Conservation (phyloP, 1,140 invertebrate genomes). For the Andrena cerasifolii region DNA sequence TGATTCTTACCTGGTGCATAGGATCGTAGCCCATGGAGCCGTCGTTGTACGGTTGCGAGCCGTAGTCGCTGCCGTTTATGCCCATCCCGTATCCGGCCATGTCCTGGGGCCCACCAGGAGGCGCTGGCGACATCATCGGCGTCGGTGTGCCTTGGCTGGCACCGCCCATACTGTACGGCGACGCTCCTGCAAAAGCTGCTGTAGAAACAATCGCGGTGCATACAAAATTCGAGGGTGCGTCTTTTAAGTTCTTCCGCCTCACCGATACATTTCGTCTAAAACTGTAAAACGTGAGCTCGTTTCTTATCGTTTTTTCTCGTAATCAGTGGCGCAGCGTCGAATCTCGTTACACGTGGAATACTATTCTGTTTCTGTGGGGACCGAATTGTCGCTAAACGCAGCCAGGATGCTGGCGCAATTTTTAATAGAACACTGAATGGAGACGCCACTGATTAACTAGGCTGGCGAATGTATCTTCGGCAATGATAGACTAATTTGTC, state of each 20-base stretch:
- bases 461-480: conserved; percentile 12
- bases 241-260: conserved; percentile 66
- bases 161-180: conserved; percentile 94
- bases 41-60: conserved; percentile 91
- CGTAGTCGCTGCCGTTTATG: conserved; percentile 92
- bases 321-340: conserved; percentile 20
- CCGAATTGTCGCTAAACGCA: neutral
- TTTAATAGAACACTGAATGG: no score
- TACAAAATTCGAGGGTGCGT: conserved; percentile 80
- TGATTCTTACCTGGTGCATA: conserved; percentile 88
- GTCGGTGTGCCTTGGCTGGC: conserved; percentile 93
- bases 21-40: conserved; percentile 94
- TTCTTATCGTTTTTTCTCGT: neutral
- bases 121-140: conserved; percentile 96
- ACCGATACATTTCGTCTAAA: conserved; percentile 44
- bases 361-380: neutral
- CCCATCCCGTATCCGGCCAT: conserved; percentile 94
- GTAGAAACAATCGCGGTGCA: conserved; percentile 83
- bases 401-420: neutral
- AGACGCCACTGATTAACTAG: conserved; percentile 31
- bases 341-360: neutral
- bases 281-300: conserved; percentile 31
- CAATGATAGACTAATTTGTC: neutral
- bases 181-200: conserved; percentile 88
- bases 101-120: conserved; percentile 88